These are phyloP conservation scores for Pteronotus mesoamericanus DNA, from an alignment of 2,797 vertebrate species.

Conservation along the genomic window DNA sequence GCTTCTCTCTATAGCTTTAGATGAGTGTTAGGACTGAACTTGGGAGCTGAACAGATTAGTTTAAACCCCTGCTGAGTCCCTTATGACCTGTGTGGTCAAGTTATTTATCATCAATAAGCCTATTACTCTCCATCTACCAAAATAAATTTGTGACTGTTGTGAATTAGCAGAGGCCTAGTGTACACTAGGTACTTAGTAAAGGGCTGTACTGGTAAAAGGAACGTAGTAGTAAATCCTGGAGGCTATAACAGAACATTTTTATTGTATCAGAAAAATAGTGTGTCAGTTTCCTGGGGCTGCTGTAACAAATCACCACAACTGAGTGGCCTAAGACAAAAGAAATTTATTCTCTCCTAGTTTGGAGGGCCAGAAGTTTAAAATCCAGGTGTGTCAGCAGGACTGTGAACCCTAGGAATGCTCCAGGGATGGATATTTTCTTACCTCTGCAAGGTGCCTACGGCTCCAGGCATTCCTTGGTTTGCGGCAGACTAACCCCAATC, in stretches of 20 bases:
- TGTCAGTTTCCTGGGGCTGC: background rate
- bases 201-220: background rate
- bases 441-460: background rate
- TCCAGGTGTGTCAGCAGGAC: background rate
- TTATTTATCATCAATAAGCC: background rate
- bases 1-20: background rate
- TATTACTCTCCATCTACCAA: background rate
- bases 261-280: background rate
- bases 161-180: background rate
- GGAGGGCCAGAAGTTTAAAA: background rate
- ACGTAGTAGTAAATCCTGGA: background rate
- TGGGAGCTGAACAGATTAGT: background rate
- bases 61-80: background rate
- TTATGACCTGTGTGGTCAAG: background rate
- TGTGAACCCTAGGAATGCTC: background rate
- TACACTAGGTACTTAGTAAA: background rate
- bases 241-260: background rate
- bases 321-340: background rate
- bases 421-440: too few relatives aligned
- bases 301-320: background rate
- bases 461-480: background rate
- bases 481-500: rapidly evolving
- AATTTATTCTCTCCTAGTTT: background rate
- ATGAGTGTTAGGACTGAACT: background rate
- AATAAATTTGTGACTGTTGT: background rate